These are phyloP conservation scores for Drosophila stalkeri DNA, from an alignment of 2,888 invertebrate species.

Conservation along the genomic window DNA sequence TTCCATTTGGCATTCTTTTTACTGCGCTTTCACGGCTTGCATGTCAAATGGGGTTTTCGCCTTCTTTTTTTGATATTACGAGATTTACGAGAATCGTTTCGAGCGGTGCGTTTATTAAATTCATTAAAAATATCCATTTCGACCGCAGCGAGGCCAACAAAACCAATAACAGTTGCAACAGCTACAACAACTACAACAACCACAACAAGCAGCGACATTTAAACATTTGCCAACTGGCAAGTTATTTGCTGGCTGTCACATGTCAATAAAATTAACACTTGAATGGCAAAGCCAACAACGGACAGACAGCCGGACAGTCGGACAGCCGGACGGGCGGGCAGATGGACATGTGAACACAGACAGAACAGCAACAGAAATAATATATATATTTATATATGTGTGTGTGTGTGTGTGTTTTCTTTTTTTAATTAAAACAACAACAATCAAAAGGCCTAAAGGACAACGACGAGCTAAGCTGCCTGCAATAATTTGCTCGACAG, in stretches of 20 bases:
- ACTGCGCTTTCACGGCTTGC: conserved; percentile 54
- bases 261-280: conserved; percentile 81
- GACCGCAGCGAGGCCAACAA: conserved; percentile 55
- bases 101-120: conserved; percentile 63
- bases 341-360: conserved; percentile 9
- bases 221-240: conserved; percentile 63
- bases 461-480: conserved; percentile 50
- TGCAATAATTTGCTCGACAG: conserved; percentile 76
- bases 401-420: not conserved
- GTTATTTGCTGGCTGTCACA: conserved; percentile 74
- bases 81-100: conserved; percentile 54
- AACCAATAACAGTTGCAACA: conserved; percentile 32
- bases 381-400: conserved; percentile 22
- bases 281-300: conserved; percentile 51
- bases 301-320: conserved; percentile 13
- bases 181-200: conserved; percentile 9
- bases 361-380: conserved; percentile 33
- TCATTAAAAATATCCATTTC: conserved; percentile 67
- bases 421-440: conserved; percentile 74
- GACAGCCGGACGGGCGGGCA: conserved; percentile 16
- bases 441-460: conserved; percentile 41
- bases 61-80: conserved; percentile 25
- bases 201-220: conserved; percentile 43
- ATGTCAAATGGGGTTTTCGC: conserved; percentile 50
- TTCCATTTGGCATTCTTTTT: conserved; percentile 54